phyloP scores from a whole-genome alignment of 2,888 invertebrate species.

The Cephus spinipes region DNA sequence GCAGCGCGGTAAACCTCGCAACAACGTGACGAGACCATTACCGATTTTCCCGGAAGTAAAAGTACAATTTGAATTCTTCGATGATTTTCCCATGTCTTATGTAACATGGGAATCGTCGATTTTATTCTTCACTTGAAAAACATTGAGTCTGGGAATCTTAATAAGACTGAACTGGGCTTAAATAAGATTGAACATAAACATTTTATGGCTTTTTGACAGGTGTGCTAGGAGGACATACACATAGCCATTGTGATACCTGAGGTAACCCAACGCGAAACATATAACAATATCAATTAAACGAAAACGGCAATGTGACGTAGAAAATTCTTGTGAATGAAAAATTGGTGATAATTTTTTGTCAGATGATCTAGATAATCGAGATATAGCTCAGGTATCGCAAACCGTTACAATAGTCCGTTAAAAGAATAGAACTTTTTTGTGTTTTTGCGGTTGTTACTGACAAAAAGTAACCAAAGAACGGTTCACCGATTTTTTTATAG shows the following conservation, averaged over 20 bases:
- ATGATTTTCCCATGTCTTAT: neutral
- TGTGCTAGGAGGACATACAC: too few relatives aligned
- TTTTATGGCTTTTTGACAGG: too few relatives aligned
- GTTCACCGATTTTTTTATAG: neutral
- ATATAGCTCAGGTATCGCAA: neutral
- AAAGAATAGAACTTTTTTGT: neutral
- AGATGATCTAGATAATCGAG: neutral
- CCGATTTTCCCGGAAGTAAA: neutral
- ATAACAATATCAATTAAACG: neutral
- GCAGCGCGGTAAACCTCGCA: neutral
- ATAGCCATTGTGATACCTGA: neutral
- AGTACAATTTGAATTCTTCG: neutral
- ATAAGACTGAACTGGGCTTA: too few relatives aligned
- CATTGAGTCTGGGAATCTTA: too few relatives aligned
- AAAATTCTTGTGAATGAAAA: neutral
- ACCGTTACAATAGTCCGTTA: neutral
- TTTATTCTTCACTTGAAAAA: too few relatives aligned
- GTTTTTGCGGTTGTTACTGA: neutral
- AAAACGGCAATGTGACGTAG: neutral
- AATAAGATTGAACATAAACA: neutral
- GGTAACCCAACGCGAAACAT: neutral
- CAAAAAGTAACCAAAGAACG: neutral
- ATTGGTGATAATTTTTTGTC: neutral
- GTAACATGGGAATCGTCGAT: too few relatives aligned
- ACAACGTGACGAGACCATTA: neutral